Evolutionary conservation across 2,113 vertebrate genomes (phyloP), one percentile per base, ranked within the genome.

Genomic region (Australoheros scitulus): DNA sequence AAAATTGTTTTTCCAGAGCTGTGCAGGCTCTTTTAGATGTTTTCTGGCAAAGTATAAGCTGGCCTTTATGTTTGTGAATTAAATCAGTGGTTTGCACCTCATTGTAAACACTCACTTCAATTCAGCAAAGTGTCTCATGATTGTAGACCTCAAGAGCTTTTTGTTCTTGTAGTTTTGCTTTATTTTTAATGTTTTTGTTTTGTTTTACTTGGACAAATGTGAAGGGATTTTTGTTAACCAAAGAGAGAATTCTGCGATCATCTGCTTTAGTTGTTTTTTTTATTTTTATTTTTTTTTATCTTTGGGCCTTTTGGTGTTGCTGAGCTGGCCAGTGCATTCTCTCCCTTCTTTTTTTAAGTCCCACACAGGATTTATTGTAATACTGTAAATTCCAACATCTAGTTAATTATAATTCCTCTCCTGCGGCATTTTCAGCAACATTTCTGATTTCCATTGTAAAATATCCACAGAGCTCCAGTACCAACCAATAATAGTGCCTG

Each of bases 401-500:
- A 26, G 43, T 1, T 24, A 70, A 32, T 72, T 72, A 72, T 32
- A 18, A 72, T 32, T 52, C 43, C 6, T 72, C 52, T 32, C 29
- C 6, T 13, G 43, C 43, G 52, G 29, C 29, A 47, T 32, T 32
- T 47, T 72, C 65, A 52, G 43, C 15, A 7, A 70, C 11, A 18
- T 20, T 70, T 70, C 26, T 17, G 24, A 70, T 70, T 70, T 72
- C 65, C 65, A 72, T 15, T 52, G 15, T 29, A 77, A 52, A 65
- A 43, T 41, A 59, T 81, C 82, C 83, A 36, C 60, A 41, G 68
- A 78, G 87, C 34, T 57, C 41, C 74, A 80, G 81, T 64, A 81
- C 65, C 43, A 79, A 55, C 77, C 87, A 80, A 72, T 87, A 84
- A 89, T 77, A 82, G 83, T 60, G 61, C 60, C 64, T 17, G 58